phyloP scores from a whole-genome alignment of 64 coral and sea anemone species.

The Astreopora myriophthalma region DNA sequence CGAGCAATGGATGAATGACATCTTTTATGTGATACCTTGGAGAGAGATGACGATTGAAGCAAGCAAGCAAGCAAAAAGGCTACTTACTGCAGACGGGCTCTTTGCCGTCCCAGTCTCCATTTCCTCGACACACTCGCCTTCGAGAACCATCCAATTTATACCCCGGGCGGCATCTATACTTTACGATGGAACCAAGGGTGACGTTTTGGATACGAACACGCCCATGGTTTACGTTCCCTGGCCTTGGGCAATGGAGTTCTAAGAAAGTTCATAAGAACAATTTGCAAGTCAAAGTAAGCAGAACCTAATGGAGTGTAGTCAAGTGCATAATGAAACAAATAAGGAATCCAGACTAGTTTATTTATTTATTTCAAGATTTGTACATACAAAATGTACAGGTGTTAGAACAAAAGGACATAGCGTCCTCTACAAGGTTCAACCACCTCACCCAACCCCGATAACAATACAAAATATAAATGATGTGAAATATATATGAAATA shows the following conservation, averaged over 20 bases:
- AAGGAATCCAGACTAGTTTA: too few relatives aligned
- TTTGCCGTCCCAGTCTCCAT: conserved; percentile 76
- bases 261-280: not conserved
- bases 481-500: too few relatives aligned
- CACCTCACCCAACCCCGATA: too few relatives aligned
- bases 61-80: too few relatives aligned
- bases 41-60: not conserved
- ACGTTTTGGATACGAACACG: not conserved
- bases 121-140: conserved; percentile 70
- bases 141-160: conserved; percentile 28
- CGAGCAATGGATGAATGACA: too few relatives aligned
- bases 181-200: conserved; percentile 29
- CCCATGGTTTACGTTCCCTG: not conserved
- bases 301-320: not conserved
- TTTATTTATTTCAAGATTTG: too few relatives aligned
- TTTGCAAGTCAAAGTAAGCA: not conserved
- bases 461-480: too few relatives aligned
- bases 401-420: too few relatives aligned
- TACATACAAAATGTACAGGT: too few relatives aligned
- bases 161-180: conserved; percentile 26
- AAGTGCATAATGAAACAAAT: too few relatives aligned
- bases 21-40: too few relatives aligned
- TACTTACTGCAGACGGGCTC: conserved; percentile 78
- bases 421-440: too few relatives aligned
- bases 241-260: not conserved